phyloP scores from a whole-genome alignment of 2,113 vertebrate genomes.

The Malurus melanocephalus region DNA sequence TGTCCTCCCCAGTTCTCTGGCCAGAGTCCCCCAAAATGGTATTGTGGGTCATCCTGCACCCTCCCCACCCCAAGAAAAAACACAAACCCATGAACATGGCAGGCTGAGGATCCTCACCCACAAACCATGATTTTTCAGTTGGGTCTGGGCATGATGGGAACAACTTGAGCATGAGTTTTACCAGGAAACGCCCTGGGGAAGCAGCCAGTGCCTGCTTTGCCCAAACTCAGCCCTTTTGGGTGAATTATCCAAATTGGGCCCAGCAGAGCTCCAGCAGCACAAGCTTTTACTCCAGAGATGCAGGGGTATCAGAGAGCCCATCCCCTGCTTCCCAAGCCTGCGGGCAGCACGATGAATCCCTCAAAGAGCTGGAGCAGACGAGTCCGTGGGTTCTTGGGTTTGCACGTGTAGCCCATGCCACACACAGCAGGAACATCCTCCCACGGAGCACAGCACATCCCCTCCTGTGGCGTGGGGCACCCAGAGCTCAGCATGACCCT shows the following conservation, averaged over 20 bases:
- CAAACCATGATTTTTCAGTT: rapidly evolving
- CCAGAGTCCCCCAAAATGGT: rapidly evolving
- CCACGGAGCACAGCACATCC: background rate
- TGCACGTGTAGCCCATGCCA: background rate
- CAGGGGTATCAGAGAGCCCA: background rate
- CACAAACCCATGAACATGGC: rapidly evolving
- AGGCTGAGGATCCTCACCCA: background rate
- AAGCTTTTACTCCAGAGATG: background rate
- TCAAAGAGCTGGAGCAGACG: background rate
- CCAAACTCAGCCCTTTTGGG: background rate
- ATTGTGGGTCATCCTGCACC: rapidly evolving
- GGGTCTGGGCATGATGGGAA: rapidly evolving
- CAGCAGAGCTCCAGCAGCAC: rapidly evolving
- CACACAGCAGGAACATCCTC: background rate
- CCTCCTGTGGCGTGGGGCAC: rapidly evolving
- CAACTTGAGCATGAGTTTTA: rapidly evolving
- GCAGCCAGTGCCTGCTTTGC: rapidly evolving
- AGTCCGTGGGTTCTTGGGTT: rapidly evolving
- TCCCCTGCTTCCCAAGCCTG: background rate
- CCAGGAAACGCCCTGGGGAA: rapidly evolving
- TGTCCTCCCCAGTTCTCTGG: rapidly evolving
- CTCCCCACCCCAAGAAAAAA: too few species aligned
- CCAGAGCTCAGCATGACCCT: rapidly evolving
- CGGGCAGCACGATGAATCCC: background rate
- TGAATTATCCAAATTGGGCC: background rate